Evolutionary conservation across 2,113 vertebrate species (phyloP), one percentile per base, ranked within the genome.

Genomic region (Nesoenas mayeri): DNA sequence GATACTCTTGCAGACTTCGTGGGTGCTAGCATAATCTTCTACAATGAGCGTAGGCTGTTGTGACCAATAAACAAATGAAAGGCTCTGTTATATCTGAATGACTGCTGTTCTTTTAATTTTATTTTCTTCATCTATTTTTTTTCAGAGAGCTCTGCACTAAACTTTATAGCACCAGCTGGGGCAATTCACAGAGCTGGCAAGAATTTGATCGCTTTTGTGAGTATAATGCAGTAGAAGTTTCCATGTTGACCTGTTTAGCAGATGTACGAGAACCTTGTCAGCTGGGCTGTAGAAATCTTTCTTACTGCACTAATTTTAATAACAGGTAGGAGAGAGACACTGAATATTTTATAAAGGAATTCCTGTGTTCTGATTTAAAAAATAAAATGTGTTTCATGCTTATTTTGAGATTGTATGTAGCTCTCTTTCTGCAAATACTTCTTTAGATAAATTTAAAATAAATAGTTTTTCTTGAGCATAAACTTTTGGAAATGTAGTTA

Each of bases 241-340:
- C 99, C 95, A 99, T 99, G 98, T 97, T 99, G 98, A 99, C 98
- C 97, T 99, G 99, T 96, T 98, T 99, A 96, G 98, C 99, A 57
- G 99, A 99, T 91, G 99, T 99, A 83, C 98, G 99, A 89, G 99
- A 99, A 96, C 99, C 99, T 89, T 99, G 99, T 96, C 99, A 99
- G 96, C 97, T 99, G 95, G 99, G 99, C 97, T 99, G 99, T 97
- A 99, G 99, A 97, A 99, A 99, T 95, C 99, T 99, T 88, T 96
- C 97, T 87, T 99, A 99, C 98, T 99, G 99, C 97, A 99, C 99
- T 97, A 99, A 99, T 98, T 99, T 99, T 98, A 99, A 99, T 98
- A 99, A 99, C 98, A 99, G 99, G 99, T 99, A 97, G 95, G 96
- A 97, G 84, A 92, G 91, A 91, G 67, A 85, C 89, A 94, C 78